Percentiles rank a stretch among this genome's conserved stretches.
Conservation (phyloP, 2,113 vertebrate species). For the Tragelaphus imberbis region DNA sequence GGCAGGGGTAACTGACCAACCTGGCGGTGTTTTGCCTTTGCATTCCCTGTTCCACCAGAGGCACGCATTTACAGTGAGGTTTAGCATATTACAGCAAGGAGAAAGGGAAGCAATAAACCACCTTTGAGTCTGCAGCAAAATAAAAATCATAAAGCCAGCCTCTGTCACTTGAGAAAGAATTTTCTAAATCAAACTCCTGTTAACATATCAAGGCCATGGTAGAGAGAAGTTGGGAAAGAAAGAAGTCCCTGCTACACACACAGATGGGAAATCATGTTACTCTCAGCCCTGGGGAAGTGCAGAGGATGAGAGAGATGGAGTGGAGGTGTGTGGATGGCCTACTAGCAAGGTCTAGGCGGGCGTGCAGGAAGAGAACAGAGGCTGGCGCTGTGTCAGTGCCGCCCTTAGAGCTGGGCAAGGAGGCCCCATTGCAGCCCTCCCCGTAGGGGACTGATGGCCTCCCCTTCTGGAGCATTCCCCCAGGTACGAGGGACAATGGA, state of each 20-base stretch:
- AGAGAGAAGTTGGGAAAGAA: neutral
- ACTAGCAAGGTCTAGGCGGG: neutral
- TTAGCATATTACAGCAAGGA: neutral
- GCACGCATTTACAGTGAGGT: neutral
- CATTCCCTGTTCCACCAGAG: neutral
- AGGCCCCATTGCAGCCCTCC: neutral
- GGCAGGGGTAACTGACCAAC: neutral
- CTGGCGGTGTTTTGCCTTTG: neutral
- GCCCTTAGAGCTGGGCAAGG: neutral
- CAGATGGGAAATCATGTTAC: neutral
- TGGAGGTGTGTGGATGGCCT: neutral
- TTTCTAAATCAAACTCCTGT: neutral
- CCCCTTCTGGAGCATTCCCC: neutral
- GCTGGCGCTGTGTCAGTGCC: neutral
- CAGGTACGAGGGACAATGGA: neutral
- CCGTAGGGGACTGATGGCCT: neutral
- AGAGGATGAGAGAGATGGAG: neutral
- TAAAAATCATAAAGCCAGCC: neutral
- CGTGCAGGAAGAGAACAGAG: neutral
- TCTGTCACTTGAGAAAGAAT: neutral
- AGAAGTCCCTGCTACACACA: neutral
- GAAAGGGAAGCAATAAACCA: neutral
- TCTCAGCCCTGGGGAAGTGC: neutral
- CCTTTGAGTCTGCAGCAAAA: neutral
- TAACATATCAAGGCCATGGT: neutral